Conservation (phyloP, 1,140 invertebrate genomes). For the Drosophila orena region DNA sequence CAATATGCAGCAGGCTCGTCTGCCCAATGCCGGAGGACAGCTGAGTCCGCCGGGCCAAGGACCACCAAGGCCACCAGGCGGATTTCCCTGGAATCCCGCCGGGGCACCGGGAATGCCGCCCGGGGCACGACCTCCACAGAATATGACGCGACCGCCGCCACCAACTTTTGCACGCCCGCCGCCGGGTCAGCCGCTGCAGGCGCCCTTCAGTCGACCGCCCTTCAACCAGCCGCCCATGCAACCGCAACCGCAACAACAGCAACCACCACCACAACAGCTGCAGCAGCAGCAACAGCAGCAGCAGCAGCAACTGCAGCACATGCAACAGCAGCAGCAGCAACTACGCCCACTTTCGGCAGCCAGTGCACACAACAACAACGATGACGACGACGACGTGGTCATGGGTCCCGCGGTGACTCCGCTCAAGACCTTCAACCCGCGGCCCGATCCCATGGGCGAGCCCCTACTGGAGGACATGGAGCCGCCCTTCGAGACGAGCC, state of each 20-base stretch:
- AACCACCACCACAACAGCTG: conserved; percentile 85
- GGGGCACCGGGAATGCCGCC: conserved; percentile 64
- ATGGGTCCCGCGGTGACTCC: conserved; percentile 80
- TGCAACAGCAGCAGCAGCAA: conserved; percentile 44
- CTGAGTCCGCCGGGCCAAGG: conserved; percentile 75
- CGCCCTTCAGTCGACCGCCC: conserved; percentile 54
- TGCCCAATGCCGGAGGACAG: conserved; percentile 61
- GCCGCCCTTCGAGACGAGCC: conserved; percentile 61
- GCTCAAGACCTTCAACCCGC: conserved; percentile 57
- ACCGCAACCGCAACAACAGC: conserved; percentile 50
- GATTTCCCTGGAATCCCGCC: conserved; percentile 69
- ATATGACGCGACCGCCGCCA: conserved; percentile 67
- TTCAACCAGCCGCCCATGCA: conserved; percentile 89
- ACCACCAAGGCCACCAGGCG: conserved; percentile 66
- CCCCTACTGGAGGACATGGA: conserved; percentile 70
- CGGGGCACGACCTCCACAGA: conserved; percentile 61
- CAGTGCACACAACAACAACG: conserved; percentile 60
- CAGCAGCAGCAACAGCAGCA: conserved; percentile 65
- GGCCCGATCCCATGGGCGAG: conserved; percentile 70
- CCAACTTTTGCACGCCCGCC: conserved; percentile 64
- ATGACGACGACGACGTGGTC: conserved; percentile 83
- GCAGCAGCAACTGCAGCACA: conserved; percentile 12
- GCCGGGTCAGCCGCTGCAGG: conserved; percentile 68
- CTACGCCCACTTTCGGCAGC: conserved; percentile 64
- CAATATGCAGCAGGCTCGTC: conserved; percentile 60